phyloP scores from a whole-genome alignment of 1,140 invertebrate species.

The Oedothorax gibbosus region DNA sequence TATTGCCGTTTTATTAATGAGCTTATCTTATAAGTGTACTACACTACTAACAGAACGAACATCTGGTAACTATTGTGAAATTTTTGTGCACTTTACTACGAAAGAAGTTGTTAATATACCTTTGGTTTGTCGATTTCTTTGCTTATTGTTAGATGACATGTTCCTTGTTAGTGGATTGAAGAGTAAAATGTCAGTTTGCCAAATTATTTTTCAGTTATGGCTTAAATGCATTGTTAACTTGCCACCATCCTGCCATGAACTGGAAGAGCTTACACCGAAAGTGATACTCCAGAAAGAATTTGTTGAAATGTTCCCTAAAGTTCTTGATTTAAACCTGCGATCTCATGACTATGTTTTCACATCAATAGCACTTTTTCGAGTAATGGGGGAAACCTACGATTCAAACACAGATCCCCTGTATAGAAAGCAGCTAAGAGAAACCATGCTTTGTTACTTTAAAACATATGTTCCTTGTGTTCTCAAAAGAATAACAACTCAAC shows the following conservation, averaged over 20 bases:
- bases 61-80: background rate
- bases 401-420: background rate
- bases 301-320: constrained; percentile 8
- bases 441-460: constrained; percentile 20
- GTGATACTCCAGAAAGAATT: constrained; percentile 6
- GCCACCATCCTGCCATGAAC: background rate
- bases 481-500: background rate
- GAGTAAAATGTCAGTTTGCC: background rate
- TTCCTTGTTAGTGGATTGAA: background rate
- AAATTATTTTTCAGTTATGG: constrained; percentile 33
- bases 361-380: constrained; percentile 20
- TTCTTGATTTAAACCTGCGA: constrained; percentile 7
- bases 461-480: background rate
- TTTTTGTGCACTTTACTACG: constrained; percentile 18
- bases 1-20: constrained; percentile 17
- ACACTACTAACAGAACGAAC: background rate
- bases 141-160: constrained; percentile 16
- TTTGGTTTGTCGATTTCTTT: constrained; percentile 14
- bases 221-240: constrained; percentile 22
- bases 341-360: background rate
- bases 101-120: constrained; percentile 8
- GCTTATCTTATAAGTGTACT: constrained; percentile 3
- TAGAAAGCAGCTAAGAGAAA: constrained; percentile 18
- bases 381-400: constrained; percentile 25
- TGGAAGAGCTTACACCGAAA: constrained; percentile 13